phyloP scores from a whole-genome alignment of 1,140 invertebrate genomes.

The Trachymyrmex cornetzi region DNA sequence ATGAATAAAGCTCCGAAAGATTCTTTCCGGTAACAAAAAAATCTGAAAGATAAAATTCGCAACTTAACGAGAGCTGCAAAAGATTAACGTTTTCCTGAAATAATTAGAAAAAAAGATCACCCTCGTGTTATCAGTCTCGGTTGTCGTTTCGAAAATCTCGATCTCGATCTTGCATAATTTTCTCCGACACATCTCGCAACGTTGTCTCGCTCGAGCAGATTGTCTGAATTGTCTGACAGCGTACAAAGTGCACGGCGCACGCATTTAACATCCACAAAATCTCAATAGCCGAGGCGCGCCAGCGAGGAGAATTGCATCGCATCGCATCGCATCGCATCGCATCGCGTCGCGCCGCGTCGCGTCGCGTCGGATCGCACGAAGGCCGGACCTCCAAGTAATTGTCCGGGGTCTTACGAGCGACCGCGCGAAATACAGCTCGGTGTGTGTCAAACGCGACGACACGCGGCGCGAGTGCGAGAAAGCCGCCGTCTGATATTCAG shows the following conservation, averaged over 20 bases:
- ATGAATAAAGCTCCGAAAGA: not conserved
- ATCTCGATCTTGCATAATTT: constrained; percentile 37
- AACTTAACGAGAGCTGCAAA: not conserved
- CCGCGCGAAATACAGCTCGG: constrained; percentile 53
- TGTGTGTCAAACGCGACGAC: constrained; percentile 42
- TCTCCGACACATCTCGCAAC: not conserved
- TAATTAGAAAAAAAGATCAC: not conserved
- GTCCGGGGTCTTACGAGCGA: constrained; percentile 36
- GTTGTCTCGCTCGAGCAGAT: not conserved
- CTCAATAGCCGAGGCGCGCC: constrained; percentile 26
- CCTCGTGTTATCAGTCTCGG: not conserved
- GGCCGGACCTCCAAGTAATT: constrained; percentile 50
- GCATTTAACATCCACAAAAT: constrained; percentile 41
- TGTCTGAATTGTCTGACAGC: not conserved
- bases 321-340: too few species aligned
- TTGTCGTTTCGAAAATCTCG: not conserved
- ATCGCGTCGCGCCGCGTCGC: constrained; percentile 2
- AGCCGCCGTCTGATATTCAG: constrained; percentile 47
- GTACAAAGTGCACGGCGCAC: not conserved
- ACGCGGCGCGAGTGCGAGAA: constrained; percentile 19
- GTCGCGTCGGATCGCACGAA: constrained; percentile 43
- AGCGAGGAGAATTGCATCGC: constrained; percentile 48
- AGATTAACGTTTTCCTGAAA: not conserved
- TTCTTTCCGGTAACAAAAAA: not conserved
- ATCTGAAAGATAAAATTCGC: not conserved